Percentiles rank a stretch among this genome's conserved stretches.
These are phyloP conservation scores for Labrus mixtus DNA, from an alignment of 2,113 vertebrate genomes.

Conservation along the genomic window DNA sequence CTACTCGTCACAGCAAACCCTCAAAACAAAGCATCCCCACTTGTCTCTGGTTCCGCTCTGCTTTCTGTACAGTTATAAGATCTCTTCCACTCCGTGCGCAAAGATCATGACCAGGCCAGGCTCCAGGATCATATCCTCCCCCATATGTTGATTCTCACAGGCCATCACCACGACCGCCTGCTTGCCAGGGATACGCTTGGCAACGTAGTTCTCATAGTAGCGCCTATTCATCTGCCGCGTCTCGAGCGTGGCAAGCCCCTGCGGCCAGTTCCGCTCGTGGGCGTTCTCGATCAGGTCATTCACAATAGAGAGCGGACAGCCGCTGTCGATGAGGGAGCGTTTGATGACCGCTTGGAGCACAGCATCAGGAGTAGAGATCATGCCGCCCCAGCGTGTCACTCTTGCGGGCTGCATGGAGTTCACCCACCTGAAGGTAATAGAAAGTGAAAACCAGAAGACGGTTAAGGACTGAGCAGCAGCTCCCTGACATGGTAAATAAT, in stretches of 20 bases:
- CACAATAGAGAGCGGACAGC: constrained; percentile 95
- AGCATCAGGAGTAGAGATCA: constrained; percentile 98
- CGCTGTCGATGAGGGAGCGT: constrained; percentile 96
- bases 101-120: constrained; percentile 98
- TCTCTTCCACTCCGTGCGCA: constrained; percentile 96
- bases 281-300: constrained; percentile 98
- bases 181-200: constrained; percentile 97
- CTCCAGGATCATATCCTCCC: constrained; percentile 98
- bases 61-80: constrained; percentile 80
- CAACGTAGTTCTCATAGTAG: constrained; percentile 99
- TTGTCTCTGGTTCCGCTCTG: constrained; percentile 51
- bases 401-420: constrained; percentile 96
- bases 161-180: constrained; percentile 99
- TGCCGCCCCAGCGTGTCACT: constrained; percentile 98
- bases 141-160: constrained; percentile 99
- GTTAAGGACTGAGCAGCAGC: background rate
- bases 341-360: constrained; percentile 98
- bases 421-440: constrained; percentile 88
- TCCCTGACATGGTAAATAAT: background rate
- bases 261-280: constrained; percentile 98
- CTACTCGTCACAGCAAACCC: constrained; percentile 23
- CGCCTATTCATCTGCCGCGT: constrained; percentile 98
- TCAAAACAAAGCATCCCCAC: constrained; percentile 29
- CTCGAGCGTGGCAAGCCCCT: constrained; percentile 96
- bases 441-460: background rate